Percentiles rank a stretch among this genome's conserved stretches.
phyloP scores from a whole-genome alignment of 2,888 invertebrate species.

The Luffia ferchaultella region DNA sequence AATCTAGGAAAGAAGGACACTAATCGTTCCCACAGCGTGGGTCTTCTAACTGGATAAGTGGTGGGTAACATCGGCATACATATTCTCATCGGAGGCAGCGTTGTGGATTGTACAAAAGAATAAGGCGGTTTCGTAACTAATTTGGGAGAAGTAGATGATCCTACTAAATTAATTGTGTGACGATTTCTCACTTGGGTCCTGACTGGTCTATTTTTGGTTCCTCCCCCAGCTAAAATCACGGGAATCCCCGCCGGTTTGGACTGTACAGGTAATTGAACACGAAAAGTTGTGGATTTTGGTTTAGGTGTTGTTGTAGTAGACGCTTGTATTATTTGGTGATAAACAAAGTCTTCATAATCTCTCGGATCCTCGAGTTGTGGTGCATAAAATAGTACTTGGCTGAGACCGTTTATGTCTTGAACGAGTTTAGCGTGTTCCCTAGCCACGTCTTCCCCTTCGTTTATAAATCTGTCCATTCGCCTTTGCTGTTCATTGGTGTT shows the following conservation, averaged over 20 bases:
- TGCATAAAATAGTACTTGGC: conserved; percentile 39
- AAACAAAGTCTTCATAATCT: conserved; percentile 52
- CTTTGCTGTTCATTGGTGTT: conserved; percentile 22
- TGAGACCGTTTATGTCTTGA: conserved; percentile 50
- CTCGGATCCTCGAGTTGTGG: conserved; percentile 35
- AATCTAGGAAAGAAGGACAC: conserved; percentile 39
- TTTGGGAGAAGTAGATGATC: conserved; percentile 41
- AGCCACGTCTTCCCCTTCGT: conserved; percentile 35
- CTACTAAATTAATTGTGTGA: conserved; percentile 38
- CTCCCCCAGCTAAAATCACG: conserved; percentile 39
- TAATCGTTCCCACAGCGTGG: conserved; percentile 38
- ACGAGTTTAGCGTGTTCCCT: conserved; percentile 56
- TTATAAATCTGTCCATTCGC: conserved; percentile 26
- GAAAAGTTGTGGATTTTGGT: conserved; percentile 15
- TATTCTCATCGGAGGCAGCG: conserved; percentile 33
- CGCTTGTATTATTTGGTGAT: conserved; percentile 47
- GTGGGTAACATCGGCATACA: conserved; percentile 33
- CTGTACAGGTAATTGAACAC: conserved; percentile 20
- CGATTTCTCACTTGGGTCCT: conserved; percentile 34
- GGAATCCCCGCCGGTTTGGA: conserved; percentile 33
- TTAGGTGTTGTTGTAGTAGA: conserved; percentile 26
- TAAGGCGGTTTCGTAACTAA: conserved; percentile 40
- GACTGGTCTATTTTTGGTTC: conserved; percentile 33
- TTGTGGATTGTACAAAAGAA: conserved; percentile 38
- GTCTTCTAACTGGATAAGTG: conserved; percentile 25